Evolutionary conservation across 2,113 vertebrate genomes (phyloP), one percentile per base, ranked within the genome.

Genomic region (Cricetomys ansorgei): DNA sequence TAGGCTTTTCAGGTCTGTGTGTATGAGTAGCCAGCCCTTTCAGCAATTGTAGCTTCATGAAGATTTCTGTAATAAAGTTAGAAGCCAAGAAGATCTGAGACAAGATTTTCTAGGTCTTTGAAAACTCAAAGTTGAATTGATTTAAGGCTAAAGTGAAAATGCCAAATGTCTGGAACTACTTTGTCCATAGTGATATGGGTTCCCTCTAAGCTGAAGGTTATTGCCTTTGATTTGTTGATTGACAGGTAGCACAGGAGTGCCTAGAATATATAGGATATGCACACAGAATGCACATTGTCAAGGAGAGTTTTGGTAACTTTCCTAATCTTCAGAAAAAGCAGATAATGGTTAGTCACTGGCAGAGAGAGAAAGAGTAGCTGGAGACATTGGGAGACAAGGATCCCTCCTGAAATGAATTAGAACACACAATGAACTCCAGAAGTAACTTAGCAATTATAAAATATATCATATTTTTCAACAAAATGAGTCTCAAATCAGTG

Each of bases 31-130:
- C 37, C 55, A 50, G 21, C 2, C 55, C 59, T 87, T 59, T 85
- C 13, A n/a, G 16, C 27, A 55, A 8, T 75, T 23, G 10, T 10
- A 9, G 10, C 16, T 92, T 73, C 37, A 64, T 87, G 50, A 69
- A 45, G 12, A 81, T 83, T 94, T 89, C 45, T 17, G 19, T 88
- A 95, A 88, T 89, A 31, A 89, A 77, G n/a, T 83, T 45, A 94
- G 69, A 95, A 93, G 62, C 16, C 25, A 95, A 48, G 45, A 91
- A 40, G 21, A 79, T 50, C 48, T 59, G 50, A 91, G 11, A 79
- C 27, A 88, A 64, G 34, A 93, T 57, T 94, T 87, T 75, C 17
- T 19, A 79, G 69, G 1, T n/a, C 17, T 50, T 93, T 67, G 17
- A 91, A 97, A 92, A 89, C 12, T 92, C 23, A 48, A 77, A 84